These are phyloP conservation scores for Eurytoma adleriae DNA, from an alignment of 2,888 invertebrate species.

Conservation along the genomic window DNA sequence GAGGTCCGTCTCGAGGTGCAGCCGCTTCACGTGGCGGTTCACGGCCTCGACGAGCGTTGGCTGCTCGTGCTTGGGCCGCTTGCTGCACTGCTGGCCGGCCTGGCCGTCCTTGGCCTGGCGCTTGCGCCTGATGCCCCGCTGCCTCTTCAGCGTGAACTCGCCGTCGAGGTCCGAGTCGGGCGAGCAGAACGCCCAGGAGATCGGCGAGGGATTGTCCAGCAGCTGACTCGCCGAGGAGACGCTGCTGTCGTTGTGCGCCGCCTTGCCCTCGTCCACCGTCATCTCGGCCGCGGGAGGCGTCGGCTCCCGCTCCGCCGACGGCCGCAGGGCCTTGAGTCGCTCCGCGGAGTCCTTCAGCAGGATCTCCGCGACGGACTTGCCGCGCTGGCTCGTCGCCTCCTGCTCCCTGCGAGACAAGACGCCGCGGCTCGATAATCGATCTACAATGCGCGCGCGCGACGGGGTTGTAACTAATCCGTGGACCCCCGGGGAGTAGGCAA, in stretches of 20 bases:
- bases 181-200: slow-evolving; percentile 72
- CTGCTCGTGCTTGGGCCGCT: slow-evolving; percentile 51
- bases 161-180: slow-evolving; percentile 69
- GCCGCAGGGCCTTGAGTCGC: slow-evolving; percentile 64
- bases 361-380: slow-evolving; percentile 71
- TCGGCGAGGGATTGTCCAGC: slow-evolving; percentile 72
- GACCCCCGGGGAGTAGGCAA: slow-evolving; percentile 6
- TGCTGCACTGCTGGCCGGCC: slow-evolving; percentile 58
- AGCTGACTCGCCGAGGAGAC: slow-evolving; percentile 74
- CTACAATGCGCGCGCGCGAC: too few species aligned
- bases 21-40: slow-evolving; percentile 71
- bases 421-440: neutral
- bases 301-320: slow-evolving; percentile 56
- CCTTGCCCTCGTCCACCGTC: slow-evolving; percentile 58
- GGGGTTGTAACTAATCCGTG: slow-evolving; percentile 5
- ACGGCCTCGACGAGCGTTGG: slow-evolving; percentile 67
- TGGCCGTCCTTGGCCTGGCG: slow-evolving; percentile 64
- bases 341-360: slow-evolving; percentile 68
- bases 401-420: slow-evolving; percentile 63
- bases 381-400: slow-evolving; percentile 61
- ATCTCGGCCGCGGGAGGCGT: neutral
- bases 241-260: slow-evolving; percentile 71
- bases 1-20: slow-evolving; percentile 70
- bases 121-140: slow-evolving; percentile 72
- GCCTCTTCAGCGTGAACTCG: slow-evolving; percentile 71